Evolutionary conservation across 2,113 vertebrate genomes (phyloP).

Genomic region (Solea senegalensis): DNA sequence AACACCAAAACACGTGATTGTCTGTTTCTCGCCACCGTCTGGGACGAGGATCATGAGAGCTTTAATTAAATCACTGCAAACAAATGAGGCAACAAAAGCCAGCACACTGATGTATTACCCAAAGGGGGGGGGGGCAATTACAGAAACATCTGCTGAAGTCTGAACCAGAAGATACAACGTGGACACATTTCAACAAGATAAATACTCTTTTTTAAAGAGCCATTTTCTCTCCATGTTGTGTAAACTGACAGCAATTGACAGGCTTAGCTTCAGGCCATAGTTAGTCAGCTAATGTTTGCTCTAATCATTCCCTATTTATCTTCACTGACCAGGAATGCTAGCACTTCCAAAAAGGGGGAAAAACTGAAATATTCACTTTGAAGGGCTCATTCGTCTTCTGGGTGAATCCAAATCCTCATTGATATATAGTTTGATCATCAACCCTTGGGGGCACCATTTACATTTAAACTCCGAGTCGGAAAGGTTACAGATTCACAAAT

Average conservation of each 20-base stretch:
- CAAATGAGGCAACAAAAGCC: neutral
- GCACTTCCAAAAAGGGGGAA: neutral
- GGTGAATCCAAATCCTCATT: slow-evolving; percentile 48
- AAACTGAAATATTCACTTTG: slow-evolving; percentile 23
- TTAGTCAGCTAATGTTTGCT: slow-evolving; percentile 14
- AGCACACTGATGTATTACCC: neutral
- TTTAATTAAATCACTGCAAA: slow-evolving; percentile 1
- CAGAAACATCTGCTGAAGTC: neutral
- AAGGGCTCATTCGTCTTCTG: slow-evolving; percentile 29
- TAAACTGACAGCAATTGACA: slow-evolving; percentile 13
- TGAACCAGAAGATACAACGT: neutral
- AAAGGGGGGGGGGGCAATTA: neutral
- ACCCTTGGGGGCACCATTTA: slow-evolving; percentile 42
- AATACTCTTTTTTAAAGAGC: slow-evolving; percentile 10
- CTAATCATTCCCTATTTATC: slow-evolving; percentile 35
- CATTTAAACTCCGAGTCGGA: slow-evolving; percentile 52
- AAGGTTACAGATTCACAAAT: slow-evolving; percentile 62
- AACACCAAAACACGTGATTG: neutral
- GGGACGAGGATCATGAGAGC: too few relatives aligned
- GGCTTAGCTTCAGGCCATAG: neutral
- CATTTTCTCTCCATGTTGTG: neutral
- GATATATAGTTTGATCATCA: slow-evolving; percentile 42
- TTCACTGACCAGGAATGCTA: slow-evolving; percentile 19
- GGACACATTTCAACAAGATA: neutral
- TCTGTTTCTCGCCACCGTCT: neutral